A percentile compares a stretch with the other conserved stretches of the same genome.
phyloP scores from a whole-genome alignment of 2,113 vertebrate species.

The Macaca fascicularis region DNA sequence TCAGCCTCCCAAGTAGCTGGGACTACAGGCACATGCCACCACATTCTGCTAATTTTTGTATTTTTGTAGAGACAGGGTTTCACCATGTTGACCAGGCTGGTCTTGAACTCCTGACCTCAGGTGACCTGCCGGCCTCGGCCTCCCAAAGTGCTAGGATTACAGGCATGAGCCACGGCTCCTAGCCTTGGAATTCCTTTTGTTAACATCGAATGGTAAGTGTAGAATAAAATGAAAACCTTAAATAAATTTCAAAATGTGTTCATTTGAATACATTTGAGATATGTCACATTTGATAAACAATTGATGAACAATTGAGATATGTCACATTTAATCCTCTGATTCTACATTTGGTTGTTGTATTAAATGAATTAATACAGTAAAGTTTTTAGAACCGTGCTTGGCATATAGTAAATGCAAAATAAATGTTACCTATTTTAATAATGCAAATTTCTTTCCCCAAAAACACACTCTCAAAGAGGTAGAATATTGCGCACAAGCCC shows the following conservation, averaged over 20 bases:
- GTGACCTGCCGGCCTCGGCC: too few species aligned
- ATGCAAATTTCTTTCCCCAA: background rate
- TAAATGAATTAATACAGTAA: background rate
- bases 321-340: background rate
- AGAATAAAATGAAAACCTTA: background rate
- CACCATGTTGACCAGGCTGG: too few species aligned
- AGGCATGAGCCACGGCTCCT: too few species aligned
- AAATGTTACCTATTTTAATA: background rate
- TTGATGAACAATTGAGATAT: background rate
- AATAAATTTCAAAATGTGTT: background rate
- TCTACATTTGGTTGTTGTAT: background rate
- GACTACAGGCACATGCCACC: too few species aligned
- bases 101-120: too few species aligned
- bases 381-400: background rate
- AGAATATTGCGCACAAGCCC: background rate
- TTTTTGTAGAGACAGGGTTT: too few species aligned
- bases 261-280: background rate
- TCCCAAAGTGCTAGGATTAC: too few species aligned
- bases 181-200: too few species aligned
- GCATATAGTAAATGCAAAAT: background rate
- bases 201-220: background rate
- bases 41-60: too few species aligned
- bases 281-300: background rate
- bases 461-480: background rate
- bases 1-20: too few species aligned